These are phyloP conservation scores for Gerris buenoi DNA, from an alignment of 1,140 invertebrate genomes.

Conservation along the genomic window DNA sequence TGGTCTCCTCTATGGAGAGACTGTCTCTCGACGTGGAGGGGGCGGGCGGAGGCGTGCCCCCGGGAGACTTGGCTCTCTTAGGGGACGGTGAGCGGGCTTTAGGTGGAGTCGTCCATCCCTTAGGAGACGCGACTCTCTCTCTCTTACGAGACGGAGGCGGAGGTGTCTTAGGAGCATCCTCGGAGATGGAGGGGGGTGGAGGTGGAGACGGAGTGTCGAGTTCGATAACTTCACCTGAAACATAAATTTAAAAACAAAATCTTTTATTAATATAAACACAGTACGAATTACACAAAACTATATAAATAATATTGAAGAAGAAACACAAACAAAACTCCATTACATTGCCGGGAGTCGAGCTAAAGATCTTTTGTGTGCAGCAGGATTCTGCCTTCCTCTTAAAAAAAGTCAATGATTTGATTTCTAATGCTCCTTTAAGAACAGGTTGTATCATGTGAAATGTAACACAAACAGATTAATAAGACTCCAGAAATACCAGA, in stretches of 20 bases:
- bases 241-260: not conserved
- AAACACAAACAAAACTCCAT: conserved; percentile 3
- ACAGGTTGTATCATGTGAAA: too few species aligned
- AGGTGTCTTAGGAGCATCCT: conserved; percentile 12
- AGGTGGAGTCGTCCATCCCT: conserved; percentile 29
- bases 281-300: not conserved
- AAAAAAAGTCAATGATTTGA: not conserved
- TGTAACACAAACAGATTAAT: too few species aligned
- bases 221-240: conserved; percentile 20
- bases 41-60: conserved; percentile 12
- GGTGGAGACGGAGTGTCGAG: conserved; percentile 12
- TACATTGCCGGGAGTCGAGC: too few species aligned
- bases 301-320: not conserved
- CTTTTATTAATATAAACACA: not conserved
- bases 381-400: conserved; percentile 9
- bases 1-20: conserved; percentile 80
- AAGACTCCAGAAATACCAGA: too few species aligned
- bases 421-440: too few species aligned
- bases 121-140: conserved; percentile 19
- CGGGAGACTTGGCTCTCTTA: conserved; percentile 13
- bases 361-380: too few species aligned
- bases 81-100: conserved; percentile 24
- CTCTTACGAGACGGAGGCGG: conserved; percentile 17
- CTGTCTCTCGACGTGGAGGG: conserved; percentile 36
- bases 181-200: conserved; percentile 25